Conservation (phyloP, 2,797 vertebrate genomes). For the Pelobates cultripes region DNA sequence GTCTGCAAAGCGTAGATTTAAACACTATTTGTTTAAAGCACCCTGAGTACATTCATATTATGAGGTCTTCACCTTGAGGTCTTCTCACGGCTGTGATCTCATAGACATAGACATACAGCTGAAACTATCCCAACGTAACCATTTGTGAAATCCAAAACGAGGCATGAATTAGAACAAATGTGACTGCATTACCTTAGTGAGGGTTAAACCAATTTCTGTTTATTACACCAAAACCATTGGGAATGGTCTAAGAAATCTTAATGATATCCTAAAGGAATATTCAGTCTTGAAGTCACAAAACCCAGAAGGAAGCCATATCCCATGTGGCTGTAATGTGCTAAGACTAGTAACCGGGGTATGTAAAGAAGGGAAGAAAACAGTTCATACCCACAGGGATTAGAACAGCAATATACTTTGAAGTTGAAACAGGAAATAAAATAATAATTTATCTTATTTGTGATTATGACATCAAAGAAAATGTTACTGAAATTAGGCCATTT, state of each 20-base stretch:
- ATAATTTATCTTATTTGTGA: neutral
- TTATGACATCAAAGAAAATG: neutral
- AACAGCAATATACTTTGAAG: neutral
- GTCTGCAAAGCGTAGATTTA: too few species aligned
- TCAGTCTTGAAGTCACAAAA: constrained; percentile 31
- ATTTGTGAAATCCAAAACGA: too few species aligned
- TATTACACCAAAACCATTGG: constrained; percentile 13
- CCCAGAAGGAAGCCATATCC: constrained; percentile 18
- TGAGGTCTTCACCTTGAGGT: too few species aligned
- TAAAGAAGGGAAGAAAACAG: constrained; percentile 26
- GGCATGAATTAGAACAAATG: neutral
- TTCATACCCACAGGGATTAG: neutral
- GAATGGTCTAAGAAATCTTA: constrained; percentile 21
- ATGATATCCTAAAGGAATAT: constrained; percentile 45
- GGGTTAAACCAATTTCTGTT: constrained; percentile 11
- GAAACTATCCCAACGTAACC: too few species aligned
- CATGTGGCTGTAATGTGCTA: constrained; percentile 12
- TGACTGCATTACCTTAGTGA: neutral
- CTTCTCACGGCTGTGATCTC: too few species aligned
- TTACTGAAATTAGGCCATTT: neutral
- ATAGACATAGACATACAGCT: too few species aligned
- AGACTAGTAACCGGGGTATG: neutral
- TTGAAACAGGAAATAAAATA: constrained; percentile 1
- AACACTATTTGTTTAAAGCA: too few species aligned
- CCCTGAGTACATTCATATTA: too few species aligned